Conservation (phyloP, 23 tunicate species). For the Diplosoma virens region DNA sequence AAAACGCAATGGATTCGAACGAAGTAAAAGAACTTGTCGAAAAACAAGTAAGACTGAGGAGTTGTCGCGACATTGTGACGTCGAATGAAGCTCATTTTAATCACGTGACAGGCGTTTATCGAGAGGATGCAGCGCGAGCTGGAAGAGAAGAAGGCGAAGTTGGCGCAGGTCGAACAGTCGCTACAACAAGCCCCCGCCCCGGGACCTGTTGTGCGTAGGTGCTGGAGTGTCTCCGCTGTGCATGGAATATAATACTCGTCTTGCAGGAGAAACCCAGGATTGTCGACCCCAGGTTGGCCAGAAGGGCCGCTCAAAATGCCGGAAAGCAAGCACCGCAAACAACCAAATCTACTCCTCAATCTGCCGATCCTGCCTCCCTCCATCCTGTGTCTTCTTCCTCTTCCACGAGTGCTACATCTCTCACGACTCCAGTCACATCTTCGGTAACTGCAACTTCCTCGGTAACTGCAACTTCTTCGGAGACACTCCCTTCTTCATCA, state of each 20-base stretch:
- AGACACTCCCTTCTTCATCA: background rate
- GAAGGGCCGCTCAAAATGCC: background rate
- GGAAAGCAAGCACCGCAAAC: background rate
- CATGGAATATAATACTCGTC: background rate
- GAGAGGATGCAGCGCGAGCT: constrained; percentile 75
- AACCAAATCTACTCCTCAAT: background rate
- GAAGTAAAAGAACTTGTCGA: constrained; percentile 68
- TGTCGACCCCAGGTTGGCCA: constrained; percentile 18
- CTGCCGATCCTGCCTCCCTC: background rate
- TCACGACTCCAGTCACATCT: background rate
- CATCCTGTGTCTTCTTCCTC: background rate
- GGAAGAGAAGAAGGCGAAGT: constrained; percentile 78
- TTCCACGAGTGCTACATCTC: background rate
- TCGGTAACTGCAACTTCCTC: background rate
- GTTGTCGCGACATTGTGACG: background rate
- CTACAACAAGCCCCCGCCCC: constrained; percentile 44
- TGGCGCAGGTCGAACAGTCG: constrained; percentile 73
- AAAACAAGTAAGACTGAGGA: constrained; percentile 23
- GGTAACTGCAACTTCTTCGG: background rate
- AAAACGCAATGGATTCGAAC: constrained; percentile 29
- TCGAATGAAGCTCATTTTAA: background rate
- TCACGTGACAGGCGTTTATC: constrained; percentile 46
- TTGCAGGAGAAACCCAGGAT: constrained; percentile 17
- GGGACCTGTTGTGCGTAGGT: background rate
- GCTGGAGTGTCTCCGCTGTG: too few relatives aligned